Base-by-base conservation (phyloP, 2,797 vertebrate genomes). In the Siniperca scherzeri region DNA sequence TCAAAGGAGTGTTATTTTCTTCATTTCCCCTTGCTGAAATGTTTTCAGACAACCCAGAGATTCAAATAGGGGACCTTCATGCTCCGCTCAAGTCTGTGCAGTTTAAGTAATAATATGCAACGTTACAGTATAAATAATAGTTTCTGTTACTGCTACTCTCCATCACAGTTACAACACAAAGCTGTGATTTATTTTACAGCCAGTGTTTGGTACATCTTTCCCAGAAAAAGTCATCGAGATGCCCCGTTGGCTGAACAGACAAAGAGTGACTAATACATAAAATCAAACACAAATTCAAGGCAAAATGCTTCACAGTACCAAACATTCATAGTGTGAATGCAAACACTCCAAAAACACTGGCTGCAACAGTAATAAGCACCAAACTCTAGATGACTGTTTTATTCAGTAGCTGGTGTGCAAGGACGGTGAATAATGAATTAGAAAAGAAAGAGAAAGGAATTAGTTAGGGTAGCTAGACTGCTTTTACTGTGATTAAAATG, bases 371-470 rank as follows among this genome's bases (percentile, higher is more conserved):
- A 8, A n/a, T 46, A 50, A 21, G 40, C 14, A 27, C 25, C 30
- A 27, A 67, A 42, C 46, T 77, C 40, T 3, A 40, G 22, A 56
- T 17, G 33, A 21, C 27, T 56, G 53, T 53, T 80, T 66, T 40
- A 53, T 61, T 65, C 65, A 77, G 56, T 5, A 36, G 30, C 40
- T 62, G 11, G 25, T 50, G 53, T 46, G 11, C 66, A 71, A 78
- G 46, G 64, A 57, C 65, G 14, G 13, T 60, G 59, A 59, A 66
- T 74, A 59, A 82, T 82, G 33, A 76, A 61, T 40, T 30, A 30
- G 30, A 30, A 30, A 3, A 30, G 55, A 27, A 57, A 27, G 25
- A 69, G 66, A 55, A 66, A 77, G 62, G 13, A 60, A 53, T 13
- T 36, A 33, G 27, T 8, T 25, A 19, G 50, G 21, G 27, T 36